Evolutionary conservation across 2,113 vertebrate species (phyloP).

Genomic region (Oncorhynchus clarkii): DNA sequence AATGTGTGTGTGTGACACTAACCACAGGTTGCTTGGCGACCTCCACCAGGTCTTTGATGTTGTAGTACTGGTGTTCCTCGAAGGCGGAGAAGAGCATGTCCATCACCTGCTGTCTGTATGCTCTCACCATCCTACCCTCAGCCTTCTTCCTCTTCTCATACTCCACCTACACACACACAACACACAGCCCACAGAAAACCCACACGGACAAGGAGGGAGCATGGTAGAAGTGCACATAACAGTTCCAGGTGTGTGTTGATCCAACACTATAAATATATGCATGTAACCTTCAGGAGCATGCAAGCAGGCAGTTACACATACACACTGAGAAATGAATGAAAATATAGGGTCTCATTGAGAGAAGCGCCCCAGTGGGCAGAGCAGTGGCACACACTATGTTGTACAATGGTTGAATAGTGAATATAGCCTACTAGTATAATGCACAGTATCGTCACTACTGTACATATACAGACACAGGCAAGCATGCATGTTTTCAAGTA

Average conservation of each 20-base stretch:
- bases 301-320: neutral
- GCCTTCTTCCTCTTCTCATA: constrained; percentile 93
- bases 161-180: constrained; percentile 75
- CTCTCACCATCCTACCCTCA: constrained; percentile 90
- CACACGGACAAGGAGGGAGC: neutral
- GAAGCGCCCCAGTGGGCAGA: neutral
- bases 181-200: neutral
- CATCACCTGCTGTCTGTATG: constrained; percentile 86
- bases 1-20: constrained; percentile 42
- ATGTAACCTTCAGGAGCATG: neutral
- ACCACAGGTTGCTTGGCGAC: constrained; percentile 98
- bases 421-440: neutral
- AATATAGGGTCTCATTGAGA: no score
- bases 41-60: constrained; percentile 94
- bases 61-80: constrained; percentile 96
- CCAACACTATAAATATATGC: neutral
- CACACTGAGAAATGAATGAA: neutral
- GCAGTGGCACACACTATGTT: no score
- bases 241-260: no score
- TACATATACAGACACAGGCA: neutral
- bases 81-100: constrained; percentile 97
- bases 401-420: neutral
- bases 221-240: neutral
- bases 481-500: no score
- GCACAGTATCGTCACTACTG: no score